phyloP scores from a whole-genome alignment of 2,888 invertebrate species.

The Eucera pruinosa region DNA sequence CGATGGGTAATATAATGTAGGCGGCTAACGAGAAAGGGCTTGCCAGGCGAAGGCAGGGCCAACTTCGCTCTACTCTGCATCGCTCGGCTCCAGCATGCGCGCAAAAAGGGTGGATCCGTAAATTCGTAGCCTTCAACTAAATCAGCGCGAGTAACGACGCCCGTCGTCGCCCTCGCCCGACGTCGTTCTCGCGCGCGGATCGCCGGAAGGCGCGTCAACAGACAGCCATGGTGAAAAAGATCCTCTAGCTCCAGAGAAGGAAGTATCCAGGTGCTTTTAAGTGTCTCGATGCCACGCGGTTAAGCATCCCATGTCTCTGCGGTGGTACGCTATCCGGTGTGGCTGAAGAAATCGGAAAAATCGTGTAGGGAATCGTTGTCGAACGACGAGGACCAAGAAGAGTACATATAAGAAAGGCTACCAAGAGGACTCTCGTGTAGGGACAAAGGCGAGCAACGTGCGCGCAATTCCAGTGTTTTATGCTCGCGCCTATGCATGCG shows the following conservation, averaged over 20 bases:
- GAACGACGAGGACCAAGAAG: conserved; percentile 12
- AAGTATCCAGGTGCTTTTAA: not conserved
- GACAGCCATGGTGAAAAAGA: conserved; percentile 9
- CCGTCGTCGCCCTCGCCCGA: conserved; percentile 63
- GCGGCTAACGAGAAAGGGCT: conserved; percentile 83
- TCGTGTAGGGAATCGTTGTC: not conserved
- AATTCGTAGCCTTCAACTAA: conserved; percentile 76
- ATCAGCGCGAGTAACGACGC: conserved; percentile 73
- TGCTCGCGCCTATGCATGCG: conserved; percentile 77
- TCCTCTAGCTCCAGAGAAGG: not conserved
- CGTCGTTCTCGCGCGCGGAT: conserved; percentile 36
- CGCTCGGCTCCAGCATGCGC: not conserved
- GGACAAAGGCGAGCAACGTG: conserved; percentile 5
- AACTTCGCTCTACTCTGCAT: not conserved
- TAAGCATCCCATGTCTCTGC: not conserved
- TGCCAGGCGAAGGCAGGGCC: conserved; percentile 52
- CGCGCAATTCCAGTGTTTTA: conserved; percentile 66
- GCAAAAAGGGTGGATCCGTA: conserved; percentile 77
- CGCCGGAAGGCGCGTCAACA: conserved; percentile 53
- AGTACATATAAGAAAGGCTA: not conserved
- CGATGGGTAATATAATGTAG: conserved; percentile 83
- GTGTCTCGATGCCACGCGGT: no score
- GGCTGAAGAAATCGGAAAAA: conserved; percentile 9
- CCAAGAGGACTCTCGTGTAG: conserved; percentile 13
- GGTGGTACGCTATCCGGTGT: not conserved